phyloP scores from a whole-genome alignment of 2,888 invertebrate genomes.

The Rhagonycha lutea region DNA sequence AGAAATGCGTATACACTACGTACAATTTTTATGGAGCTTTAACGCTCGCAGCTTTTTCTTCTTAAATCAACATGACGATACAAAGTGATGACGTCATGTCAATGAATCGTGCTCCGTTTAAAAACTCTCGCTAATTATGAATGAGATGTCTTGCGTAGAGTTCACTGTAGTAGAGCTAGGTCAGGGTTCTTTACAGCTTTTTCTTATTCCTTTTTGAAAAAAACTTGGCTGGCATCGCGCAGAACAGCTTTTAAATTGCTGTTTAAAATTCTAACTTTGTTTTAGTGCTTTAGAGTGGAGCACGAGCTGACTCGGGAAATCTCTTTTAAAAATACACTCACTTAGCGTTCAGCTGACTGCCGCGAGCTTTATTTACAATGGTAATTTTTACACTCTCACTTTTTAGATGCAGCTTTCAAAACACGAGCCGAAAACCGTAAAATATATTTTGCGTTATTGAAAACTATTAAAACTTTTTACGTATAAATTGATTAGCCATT shows the following conservation, averaged over 20 bases:
- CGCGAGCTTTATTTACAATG: slow-evolving; percentile 46
- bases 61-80: slow-evolving; percentile 19
- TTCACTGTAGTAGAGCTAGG: slow-evolving; percentile 55
- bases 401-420: slow-evolving; percentile 30
- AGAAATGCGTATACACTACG: not conserved
- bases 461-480: not conserved
- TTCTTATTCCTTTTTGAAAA: slow-evolving; percentile 45
- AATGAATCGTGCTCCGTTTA: slow-evolving; percentile 48
- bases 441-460: not conserved
- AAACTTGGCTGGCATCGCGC: slow-evolving; percentile 41
- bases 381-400: slow-evolving; percentile 49
- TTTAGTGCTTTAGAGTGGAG: slow-evolving; percentile 48
- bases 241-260: slow-evolving; percentile 54
- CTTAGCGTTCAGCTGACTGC: slow-evolving; percentile 47
- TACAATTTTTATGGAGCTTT: slow-evolving; percentile 1
- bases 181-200: slow-evolving; percentile 54
- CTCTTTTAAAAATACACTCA: slow-evolving; percentile 49
- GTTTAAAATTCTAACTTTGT: slow-evolving; percentile 57
- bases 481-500: not conserved
- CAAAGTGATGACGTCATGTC: slow-evolving; percentile 40
- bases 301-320: slow-evolving; percentile 46
- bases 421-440: slow-evolving; percentile 19
- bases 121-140: slow-evolving; percentile 57
- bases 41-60: slow-evolving; percentile 11
- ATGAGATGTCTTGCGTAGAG: slow-evolving; percentile 51